Percentiles rank a stretch among this genome's conserved stretches.
These are phyloP conservation scores for Astyanax mexicanus DNA, from an alignment of 2,797 vertebrate species.

Conservation along the genomic window DNA sequence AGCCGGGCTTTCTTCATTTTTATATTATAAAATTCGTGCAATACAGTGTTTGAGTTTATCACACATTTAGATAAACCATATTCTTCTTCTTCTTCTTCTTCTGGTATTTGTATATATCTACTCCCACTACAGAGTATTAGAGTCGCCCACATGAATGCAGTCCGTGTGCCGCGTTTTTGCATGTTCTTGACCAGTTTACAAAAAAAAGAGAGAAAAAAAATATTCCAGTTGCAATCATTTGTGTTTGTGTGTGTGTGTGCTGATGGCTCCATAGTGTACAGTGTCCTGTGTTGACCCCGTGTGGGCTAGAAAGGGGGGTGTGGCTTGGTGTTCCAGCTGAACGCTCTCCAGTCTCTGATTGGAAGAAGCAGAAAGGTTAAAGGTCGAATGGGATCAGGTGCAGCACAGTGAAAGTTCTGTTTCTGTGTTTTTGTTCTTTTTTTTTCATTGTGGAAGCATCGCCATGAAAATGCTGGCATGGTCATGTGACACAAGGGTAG, in stretches of 20 bases:
- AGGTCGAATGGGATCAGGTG: conserved; percentile 64
- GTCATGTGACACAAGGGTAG: conserved; percentile 61
- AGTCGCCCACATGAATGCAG: conserved; percentile 82
- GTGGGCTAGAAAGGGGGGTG: conserved; percentile 50
- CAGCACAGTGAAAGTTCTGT: conserved; percentile 77
- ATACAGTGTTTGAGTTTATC: conserved; percentile 85
- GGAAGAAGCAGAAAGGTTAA: conserved; percentile 69
- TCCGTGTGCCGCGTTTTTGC: conserved; percentile 77
- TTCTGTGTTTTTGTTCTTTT: conserved; percentile 30
- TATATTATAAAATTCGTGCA: conserved; percentile 85
- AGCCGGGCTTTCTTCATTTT: conserved; percentile 67
- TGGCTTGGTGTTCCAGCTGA: conserved; percentile 22
- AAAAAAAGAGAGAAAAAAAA: conserved; percentile 62
- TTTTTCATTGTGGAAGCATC: conserved; percentile 24
- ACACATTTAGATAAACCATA: conserved; percentile 85
- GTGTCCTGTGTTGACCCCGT: conserved; percentile 59
- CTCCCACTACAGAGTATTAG: conserved; percentile 80
- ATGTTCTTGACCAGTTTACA: conserved; percentile 68
- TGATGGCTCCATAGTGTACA: conserved; percentile 62
- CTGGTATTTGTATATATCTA: conserved; percentile 79
- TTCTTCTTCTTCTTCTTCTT: no score
- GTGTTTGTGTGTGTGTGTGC: conserved; percentile 19
- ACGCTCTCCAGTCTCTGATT: conserved; percentile 71
- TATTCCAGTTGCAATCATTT: conserved; percentile 68
- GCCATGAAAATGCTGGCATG: conserved; percentile 63